Conservation (phyloP, 2,113 vertebrate genomes). For the Peromyscus leucopus region DNA sequence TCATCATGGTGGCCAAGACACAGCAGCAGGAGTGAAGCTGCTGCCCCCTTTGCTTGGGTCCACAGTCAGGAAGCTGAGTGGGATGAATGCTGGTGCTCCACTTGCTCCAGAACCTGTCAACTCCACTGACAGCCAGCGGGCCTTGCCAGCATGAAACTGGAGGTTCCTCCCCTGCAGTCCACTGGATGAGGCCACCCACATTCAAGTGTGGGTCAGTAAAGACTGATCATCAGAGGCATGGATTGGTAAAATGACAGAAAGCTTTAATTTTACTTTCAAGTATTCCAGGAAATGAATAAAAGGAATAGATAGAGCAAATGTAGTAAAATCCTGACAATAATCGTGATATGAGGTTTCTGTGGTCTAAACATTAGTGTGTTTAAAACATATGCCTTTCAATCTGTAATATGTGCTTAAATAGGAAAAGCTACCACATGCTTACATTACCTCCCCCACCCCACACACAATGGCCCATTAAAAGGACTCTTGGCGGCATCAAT, state of each 20-base stretch:
- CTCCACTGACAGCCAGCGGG: not conserved
- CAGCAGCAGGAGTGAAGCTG: not conserved
- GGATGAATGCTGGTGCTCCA: not conserved
- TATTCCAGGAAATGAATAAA: conserved; percentile 27
- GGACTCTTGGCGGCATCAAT: not conserved
- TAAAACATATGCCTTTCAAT: not conserved
- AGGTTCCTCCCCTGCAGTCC: not conserved
- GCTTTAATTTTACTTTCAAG: conserved; percentile 51
- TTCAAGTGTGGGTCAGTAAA: not conserved
- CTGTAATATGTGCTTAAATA: not conserved
- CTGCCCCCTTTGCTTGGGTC: not conserved
- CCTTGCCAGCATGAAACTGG: not conserved
- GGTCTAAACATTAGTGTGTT: conserved; percentile 7
- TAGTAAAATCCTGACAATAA: conserved; percentile 33
- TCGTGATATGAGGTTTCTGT: not conserved
- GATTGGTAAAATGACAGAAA: conserved; percentile 4
- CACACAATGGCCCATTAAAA: not conserved
- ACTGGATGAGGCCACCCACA: not conserved
- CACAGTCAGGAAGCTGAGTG: not conserved
- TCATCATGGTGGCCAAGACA: not conserved
- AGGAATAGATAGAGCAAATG: conserved; percentile 52
- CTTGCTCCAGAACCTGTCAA: not conserved
- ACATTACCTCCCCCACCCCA: not conserved
- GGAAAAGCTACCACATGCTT: not conserved
- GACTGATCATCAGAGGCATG: not conserved